These are phyloP conservation scores for Microchrysa polita DNA, from an alignment of 2,888 invertebrate genomes.

Conservation along the genomic window DNA sequence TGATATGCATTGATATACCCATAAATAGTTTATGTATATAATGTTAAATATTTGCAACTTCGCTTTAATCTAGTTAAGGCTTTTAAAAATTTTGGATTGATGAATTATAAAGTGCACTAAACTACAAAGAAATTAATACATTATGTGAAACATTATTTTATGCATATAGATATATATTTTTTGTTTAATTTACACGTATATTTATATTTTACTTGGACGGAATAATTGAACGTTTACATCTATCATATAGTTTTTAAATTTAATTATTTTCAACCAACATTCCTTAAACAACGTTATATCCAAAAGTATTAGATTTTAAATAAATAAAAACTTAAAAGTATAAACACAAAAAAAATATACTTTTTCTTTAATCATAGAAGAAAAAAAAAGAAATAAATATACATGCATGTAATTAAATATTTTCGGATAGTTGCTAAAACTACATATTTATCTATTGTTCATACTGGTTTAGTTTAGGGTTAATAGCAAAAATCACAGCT, in stretches of 20 bases:
- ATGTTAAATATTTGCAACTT: not conserved
- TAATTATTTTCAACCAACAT: not conserved
- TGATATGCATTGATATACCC: slow-evolving; percentile 33
- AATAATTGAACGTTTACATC: slow-evolving; percentile 41
- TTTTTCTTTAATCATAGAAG: no score
- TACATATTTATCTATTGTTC: no score
- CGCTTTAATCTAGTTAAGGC: not conserved
- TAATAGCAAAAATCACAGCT: no score
- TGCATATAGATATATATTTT: slow-evolving; percentile 12
- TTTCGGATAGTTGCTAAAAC: no score
- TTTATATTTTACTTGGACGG: slow-evolving; percentile 40
- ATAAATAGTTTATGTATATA: not conserved
- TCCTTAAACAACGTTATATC: not conserved
- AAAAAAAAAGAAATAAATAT: no score
- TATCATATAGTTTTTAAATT: slow-evolving; percentile 31
- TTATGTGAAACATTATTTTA: slow-evolving; percentile 6
- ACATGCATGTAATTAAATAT: no score
- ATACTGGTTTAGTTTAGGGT: no score
- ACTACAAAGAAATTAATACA: slow-evolving; percentile 31
- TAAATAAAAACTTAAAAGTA: not conserved
- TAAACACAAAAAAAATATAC: no score
- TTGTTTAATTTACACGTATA: slow-evolving; percentile 16
- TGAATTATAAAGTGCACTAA: slow-evolving; percentile 28
- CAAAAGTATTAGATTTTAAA: not conserved
- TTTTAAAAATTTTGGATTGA: not conserved